Evolutionary conservation across 2,113 vertebrate genomes (phyloP).

Genomic region (Bambusicola thoracicus): DNA sequence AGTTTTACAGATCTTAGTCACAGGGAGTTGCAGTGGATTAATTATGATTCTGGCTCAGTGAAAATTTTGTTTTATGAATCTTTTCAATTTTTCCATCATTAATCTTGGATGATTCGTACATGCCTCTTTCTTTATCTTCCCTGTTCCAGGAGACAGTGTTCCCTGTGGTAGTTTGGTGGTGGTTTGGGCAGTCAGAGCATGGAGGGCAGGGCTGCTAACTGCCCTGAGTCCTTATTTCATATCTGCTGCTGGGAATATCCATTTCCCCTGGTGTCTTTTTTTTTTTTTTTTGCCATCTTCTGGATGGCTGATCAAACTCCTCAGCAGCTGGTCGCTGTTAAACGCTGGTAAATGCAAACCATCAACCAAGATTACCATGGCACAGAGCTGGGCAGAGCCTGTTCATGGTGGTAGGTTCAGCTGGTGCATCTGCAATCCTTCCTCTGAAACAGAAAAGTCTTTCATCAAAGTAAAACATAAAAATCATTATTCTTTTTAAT

Average conservation of each 20-base stretch:
- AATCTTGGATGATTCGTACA: conserved; percentile 17
- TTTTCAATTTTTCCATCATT: conserved; percentile 21
- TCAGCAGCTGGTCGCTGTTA: background rate
- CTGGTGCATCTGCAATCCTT: background rate
- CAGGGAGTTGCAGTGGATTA: conserved; percentile 49
- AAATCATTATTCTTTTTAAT: background rate
- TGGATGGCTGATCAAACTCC: background rate
- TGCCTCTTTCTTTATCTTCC: conserved; percentile 14
- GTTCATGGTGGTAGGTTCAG: background rate
- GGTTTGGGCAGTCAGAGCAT: background rate
- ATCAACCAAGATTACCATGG: background rate
- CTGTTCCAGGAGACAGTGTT: conserved; percentile 18
- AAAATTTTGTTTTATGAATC: conserved; percentile 18
- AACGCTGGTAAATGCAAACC: background rate
- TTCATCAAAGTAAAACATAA: background rate
- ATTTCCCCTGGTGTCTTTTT: background rate
- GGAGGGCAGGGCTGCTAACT: background rate
- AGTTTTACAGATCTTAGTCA: conserved; percentile 49
- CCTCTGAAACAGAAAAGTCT: background rate
- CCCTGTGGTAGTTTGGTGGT: background rate
- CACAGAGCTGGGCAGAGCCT: background rate
- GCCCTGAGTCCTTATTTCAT: background rate
- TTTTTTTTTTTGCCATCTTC: background rate
- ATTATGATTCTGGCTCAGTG: conserved; percentile 23
- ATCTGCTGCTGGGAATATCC: background rate